Evolutionary conservation across 1,140 invertebrate species (phyloP), one percentile per base, ranked within the genome.

Genomic region (Pinna nobilis): DNA sequence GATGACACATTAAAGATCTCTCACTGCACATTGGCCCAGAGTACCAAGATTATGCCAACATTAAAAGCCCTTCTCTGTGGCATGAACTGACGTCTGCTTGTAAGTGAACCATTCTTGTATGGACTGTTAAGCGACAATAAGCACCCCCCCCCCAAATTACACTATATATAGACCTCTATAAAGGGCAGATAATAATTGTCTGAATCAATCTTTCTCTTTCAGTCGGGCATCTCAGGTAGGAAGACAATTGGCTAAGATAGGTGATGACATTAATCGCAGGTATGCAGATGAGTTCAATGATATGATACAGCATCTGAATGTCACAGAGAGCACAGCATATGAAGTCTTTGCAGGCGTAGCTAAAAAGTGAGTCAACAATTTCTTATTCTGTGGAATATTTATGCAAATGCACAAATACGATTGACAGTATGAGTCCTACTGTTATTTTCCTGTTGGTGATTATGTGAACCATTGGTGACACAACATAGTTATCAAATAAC

Each of bases 341-440:
- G 82, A 84, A 50, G 84, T 82, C 13, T 87, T 87, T 77, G 80
- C 82, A 11, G 70, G 76, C 28, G 77, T 87, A 20, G 84, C 83
- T 18, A 77, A 76, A 73, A 86, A 82, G 85, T 87, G 74, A 60
- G 77, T 51, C 39, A 23, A 33, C 20, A 11, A 44, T n/a, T 15
- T 25, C 3, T 7, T 44, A 41, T 11, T 35, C 35, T 32, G 5
- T 39, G 25, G n/a, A 41, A 25, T 11, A 20, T 39, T 61, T 20
- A 23, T 28, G 23, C 4, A 55, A 51, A 4, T 39, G 11, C 39
- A 5, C n/a, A 5, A 13, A 11, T 53, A 11, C 7, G 7, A 25
- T 18, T 53, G 23, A 53, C 7, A 18, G 50, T 53, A 7, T 53
- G 6, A 11, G 7, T 15, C 20, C 23, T 13, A 7, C 20, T 18